Evolutionary conservation across 1,140 invertebrate genomes (phyloP).

Genomic region (Drosophila parabipectinata): DNA sequence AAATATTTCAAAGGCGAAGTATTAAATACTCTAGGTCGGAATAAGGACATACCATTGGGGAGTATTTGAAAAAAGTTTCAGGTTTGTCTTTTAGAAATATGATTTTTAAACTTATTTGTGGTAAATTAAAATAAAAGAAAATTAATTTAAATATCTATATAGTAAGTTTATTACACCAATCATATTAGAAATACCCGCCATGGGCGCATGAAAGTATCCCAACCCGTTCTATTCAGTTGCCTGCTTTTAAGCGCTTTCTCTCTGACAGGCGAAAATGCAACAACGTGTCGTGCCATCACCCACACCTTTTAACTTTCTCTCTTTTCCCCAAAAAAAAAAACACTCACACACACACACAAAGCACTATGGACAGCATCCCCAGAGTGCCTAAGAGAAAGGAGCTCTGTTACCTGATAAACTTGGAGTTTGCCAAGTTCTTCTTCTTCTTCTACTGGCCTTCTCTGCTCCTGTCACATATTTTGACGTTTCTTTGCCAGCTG

Average conservation of each 20-base stretch:
- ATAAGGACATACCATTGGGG: no score
- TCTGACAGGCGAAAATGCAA: constrained; percentile 66
- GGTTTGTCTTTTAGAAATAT: no score
- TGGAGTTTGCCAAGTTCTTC: constrained; percentile 27
- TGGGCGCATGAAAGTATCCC: background rate
- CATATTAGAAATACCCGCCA: background rate
- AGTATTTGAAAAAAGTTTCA: no score
- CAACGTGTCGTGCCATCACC: constrained; percentile 73
- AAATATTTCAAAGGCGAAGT: background rate
- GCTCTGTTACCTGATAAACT: constrained; percentile 60
- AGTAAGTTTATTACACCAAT: no score
- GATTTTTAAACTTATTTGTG: no score
- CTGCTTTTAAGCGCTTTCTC: constrained; percentile 51
- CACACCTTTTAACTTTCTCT: constrained; percentile 33
- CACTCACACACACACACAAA: background rate
- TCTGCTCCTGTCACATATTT: constrained; percentile 61
- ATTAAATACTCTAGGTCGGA: constrained; percentile 1
- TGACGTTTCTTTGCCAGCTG: constrained; percentile 69
- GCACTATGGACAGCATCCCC: constrained; percentile 54
- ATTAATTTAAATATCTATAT: background rate
- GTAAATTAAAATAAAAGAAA: no score
- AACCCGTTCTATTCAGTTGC: constrained; percentile 41
- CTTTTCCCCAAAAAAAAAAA: background rate
- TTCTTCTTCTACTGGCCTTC: constrained; percentile 45
- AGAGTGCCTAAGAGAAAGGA: constrained; percentile 17